Evolutionary conservation across 2,888 invertebrate species (phyloP).

Genomic region (Drosophila vallismaia): DNA sequence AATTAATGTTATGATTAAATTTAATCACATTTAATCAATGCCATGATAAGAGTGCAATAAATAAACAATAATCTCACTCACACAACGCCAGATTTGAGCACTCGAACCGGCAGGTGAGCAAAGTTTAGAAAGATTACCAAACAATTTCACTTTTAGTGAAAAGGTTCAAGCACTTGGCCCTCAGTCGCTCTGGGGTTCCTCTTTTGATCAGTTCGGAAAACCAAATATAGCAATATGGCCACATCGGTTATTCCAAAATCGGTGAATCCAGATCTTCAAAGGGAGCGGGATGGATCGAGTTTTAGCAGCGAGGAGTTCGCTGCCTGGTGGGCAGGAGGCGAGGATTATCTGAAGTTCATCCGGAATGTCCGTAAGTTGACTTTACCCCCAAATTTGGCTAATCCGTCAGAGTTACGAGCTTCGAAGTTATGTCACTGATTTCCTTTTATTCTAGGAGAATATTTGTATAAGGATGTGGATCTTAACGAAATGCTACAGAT

Average conservation of each 20-base stretch:
- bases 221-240: neutral
- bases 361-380: slow-evolving; percentile 57
- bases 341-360: slow-evolving; percentile 84
- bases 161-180: neutral
- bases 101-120: slow-evolving; percentile 12
- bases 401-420: slow-evolving; percentile 26
- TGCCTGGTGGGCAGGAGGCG: slow-evolving; percentile 89
- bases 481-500: slow-evolving; percentile 33
- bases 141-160: slow-evolving; percentile 19
- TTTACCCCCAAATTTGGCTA: neutral
- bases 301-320: slow-evolving; percentile 90
- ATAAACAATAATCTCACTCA: neutral
- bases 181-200: slow-evolving; percentile 26
- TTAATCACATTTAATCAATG: neutral
- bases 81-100: neutral
- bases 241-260: slow-evolving; percentile 64
- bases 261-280: slow-evolving; percentile 88
- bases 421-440: neutral
- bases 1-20: neutral
- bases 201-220: neutral
- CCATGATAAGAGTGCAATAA: slow-evolving; percentile 6
- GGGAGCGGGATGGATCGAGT: slow-evolving; percentile 89
- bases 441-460: slow-evolving; percentile 48
- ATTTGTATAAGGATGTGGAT: slow-evolving; percentile 55
- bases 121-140: slow-evolving; percentile 24